A percentile compares a stretch with the other conserved stretches of the same genome.
Evolutionary conservation across 2,797 vertebrate genomes (phyloP).

Genomic region (Falco naumanni): DNA sequence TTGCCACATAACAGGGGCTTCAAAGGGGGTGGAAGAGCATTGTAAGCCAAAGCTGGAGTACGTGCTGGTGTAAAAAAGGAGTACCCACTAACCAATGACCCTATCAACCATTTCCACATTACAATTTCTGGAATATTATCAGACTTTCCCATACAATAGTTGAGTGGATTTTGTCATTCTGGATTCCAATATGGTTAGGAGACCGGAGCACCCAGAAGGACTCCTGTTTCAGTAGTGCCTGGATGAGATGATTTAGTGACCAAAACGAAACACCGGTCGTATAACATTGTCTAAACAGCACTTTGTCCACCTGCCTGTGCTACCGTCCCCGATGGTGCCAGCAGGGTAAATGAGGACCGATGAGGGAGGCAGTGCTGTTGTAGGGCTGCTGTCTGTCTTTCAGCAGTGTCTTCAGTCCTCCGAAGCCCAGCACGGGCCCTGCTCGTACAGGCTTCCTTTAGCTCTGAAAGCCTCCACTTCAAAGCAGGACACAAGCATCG

Average conservation of each 20-base stretch:
- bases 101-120: neutral
- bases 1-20: neutral
- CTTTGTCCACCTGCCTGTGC: neutral
- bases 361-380: neutral
- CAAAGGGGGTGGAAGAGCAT: neutral
- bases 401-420: neutral
- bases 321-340: neutral
- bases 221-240: neutral
- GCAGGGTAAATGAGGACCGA: too few relatives aligned
- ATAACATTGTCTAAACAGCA: neutral
- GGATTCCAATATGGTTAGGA: neutral
- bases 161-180: neutral
- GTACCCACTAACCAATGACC: neutral
- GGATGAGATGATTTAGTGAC: neutral
- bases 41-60: neutral
- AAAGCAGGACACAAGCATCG: neutral
- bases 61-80: neutral
- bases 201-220: neutral
- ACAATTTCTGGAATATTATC: neutral
- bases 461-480: neutral
- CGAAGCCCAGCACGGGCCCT: neutral
- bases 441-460: neutral
- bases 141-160: rapidly evolving
- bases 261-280: rapidly evolving
- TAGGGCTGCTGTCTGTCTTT: neutral